These are phyloP conservation scores for Suncus etruscus DNA, from an alignment of 2,113 vertebrate species.

Conservation along the genomic window DNA sequence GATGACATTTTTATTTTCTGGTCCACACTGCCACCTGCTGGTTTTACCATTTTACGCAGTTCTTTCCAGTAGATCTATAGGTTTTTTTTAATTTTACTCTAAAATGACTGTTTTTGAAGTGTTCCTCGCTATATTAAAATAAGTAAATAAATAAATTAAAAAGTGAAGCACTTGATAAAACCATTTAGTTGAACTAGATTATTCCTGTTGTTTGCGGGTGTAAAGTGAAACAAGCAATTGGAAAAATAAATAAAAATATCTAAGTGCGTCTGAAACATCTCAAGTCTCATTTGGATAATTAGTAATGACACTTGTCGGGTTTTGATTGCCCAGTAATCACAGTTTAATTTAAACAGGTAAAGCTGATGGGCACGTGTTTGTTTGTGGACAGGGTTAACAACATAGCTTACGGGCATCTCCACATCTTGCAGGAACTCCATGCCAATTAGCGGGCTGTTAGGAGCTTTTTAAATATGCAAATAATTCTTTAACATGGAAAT, in stretches of 20 bases:
- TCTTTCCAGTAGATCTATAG: not conserved
- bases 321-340: slow-evolving; percentile 70
- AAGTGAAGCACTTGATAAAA: not conserved
- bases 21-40: slow-evolving; percentile 87
- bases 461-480: slow-evolving; percentile 84
- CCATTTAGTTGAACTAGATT: not conserved
- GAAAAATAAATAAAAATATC: slow-evolving; percentile 64
- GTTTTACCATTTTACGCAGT: not conserved
- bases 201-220: not conserved
- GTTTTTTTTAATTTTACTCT: not conserved
- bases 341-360: slow-evolving; percentile 79
- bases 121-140: not conserved
- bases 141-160: not conserved
- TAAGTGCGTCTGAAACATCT: not conserved
- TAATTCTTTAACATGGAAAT: slow-evolving; percentile 69
- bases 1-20: slow-evolving; percentile 78
- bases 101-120: rapidly evolving
- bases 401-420: slow-evolving; percentile 29
- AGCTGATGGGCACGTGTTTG: slow-evolving; percentile 70
- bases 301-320: not conserved
- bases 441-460: slow-evolving; percentile 83
- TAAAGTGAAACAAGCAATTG: not conserved
- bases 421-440: slow-evolving; percentile 61
- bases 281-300: slow-evolving; percentile 45
- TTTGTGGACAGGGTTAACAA: slow-evolving; percentile 80